These are phyloP conservation scores for Butorides virescens DNA, from an alignment of 2,113 vertebrate species.

Conservation along the genomic window DNA sequence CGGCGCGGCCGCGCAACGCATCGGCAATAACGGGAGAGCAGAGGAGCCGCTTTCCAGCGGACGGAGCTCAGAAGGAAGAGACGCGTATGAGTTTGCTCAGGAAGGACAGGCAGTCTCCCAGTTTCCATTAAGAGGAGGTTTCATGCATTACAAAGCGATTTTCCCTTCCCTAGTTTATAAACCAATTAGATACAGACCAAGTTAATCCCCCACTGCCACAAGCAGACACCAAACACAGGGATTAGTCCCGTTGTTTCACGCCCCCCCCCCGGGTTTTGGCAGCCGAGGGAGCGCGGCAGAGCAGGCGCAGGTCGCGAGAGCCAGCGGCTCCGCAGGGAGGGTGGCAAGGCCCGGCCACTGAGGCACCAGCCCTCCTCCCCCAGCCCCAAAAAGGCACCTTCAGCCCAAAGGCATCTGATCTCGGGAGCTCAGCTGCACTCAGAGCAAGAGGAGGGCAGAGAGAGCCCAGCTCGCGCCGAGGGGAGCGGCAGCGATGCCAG, in stretches of 20 bases:
- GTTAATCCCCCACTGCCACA: constrained; percentile 46
- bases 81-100: background rate
- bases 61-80: background rate
- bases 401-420: background rate
- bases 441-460: rapidly evolving
- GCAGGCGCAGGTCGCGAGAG: too few species aligned
- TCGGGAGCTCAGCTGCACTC: background rate
- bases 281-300: background rate
- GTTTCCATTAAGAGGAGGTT: constrained; percentile 12
- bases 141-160: constrained; percentile 42
- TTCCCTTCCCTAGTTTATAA: constrained; percentile 54
- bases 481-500: background rate
- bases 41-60: background rate
- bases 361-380: background rate
- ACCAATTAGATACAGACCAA: constrained; percentile 61
- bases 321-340: background rate
- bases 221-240: constrained; percentile 41
- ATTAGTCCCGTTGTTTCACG: background rate
- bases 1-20: background rate
- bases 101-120: background rate
- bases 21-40: rapidly evolving
- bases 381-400: background rate
- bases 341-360: background rate
- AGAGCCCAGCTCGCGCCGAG: rapidly evolving
- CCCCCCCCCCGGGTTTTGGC: background rate